Evolutionary conservation across 2,888 invertebrate genomes (phyloP).

Genomic region (Gasteruption jaculator): DNA sequence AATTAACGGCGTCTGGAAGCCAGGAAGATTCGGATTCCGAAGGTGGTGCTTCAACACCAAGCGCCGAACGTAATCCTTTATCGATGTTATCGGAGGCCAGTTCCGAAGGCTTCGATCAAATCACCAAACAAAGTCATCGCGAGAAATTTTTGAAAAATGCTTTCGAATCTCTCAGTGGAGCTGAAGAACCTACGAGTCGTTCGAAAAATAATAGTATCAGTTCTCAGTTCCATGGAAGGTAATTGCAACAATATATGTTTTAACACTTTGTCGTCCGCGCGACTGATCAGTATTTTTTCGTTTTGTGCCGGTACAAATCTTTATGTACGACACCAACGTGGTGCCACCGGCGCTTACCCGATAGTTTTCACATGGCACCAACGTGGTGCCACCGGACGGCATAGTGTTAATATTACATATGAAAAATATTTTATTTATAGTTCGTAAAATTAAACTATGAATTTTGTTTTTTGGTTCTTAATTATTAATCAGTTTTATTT

Average conservation of each 20-base stretch:
- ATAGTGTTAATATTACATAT: neutral
- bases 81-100: slow-evolving; percentile 69
- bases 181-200: slow-evolving; percentile 52
- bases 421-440: neutral
- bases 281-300: no score
- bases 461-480: neutral
- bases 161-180: slow-evolving; percentile 69
- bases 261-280: no score
- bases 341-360: no score
- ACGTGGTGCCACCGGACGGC: no score
- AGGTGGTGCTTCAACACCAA: slow-evolving; percentile 71
- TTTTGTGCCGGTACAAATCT: no score
- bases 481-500: no score
- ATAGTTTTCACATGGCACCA: no score
- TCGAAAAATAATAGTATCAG: slow-evolving; percentile 48
- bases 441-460: neutral
- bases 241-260: slow-evolving; percentile 6
- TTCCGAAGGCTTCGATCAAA: slow-evolving; percentile 62
- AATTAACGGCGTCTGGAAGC: slow-evolving; percentile 54
- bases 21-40: slow-evolving; percentile 66
- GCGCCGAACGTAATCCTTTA: slow-evolving; percentile 71
- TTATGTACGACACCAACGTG: no score
- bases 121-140: slow-evolving; percentile 54
- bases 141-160: slow-evolving; percentile 65
- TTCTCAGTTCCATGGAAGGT: slow-evolving; percentile 51